A percentile compares a stretch with the other conserved stretches of the same genome.
These are phyloP conservation scores for Crypturellus tataupa DNA, from an alignment of 2,797 vertebrate species.

Conservation along the genomic window DNA sequence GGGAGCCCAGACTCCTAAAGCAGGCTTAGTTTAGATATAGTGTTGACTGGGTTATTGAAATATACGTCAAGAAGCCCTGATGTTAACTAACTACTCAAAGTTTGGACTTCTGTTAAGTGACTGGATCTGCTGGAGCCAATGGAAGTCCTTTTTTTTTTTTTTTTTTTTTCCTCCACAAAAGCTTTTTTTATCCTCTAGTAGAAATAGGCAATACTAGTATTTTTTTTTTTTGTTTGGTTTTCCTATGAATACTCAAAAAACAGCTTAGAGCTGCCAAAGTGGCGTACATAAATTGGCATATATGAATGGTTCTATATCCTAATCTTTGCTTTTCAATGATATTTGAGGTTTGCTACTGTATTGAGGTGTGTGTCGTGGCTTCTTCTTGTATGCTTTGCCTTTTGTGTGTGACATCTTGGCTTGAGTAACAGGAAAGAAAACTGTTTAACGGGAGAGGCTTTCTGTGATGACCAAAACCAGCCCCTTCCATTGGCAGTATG, in stretches of 20 bases:
- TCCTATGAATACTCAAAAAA: neutral
- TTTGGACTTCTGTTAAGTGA: neutral
- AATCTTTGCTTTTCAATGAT: neutral
- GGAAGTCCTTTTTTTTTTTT: neutral
- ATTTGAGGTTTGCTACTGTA: neutral
- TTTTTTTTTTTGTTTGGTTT: neutral
- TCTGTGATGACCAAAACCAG: accelerated
- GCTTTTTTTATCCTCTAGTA: neutral
- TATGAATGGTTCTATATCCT: neutral
- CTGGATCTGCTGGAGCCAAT: neutral
- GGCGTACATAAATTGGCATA: neutral
- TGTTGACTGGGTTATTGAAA: neutral
- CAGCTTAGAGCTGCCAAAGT: neutral
- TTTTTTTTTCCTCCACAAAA: neutral
- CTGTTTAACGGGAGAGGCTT: neutral
- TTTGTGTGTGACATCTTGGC: neutral
- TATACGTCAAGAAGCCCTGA: neutral
- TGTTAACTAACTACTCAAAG: neutral
- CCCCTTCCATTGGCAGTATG: neutral
- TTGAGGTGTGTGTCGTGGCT: neutral
- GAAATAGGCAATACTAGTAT: neutral
- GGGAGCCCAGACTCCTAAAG: neutral
- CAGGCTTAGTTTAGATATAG: neutral
- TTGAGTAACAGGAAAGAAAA: neutral
- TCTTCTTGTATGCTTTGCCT: neutral